Evolutionary conservation across 2,888 invertebrate species (phyloP).

Genomic region (Mantis religiosa): DNA sequence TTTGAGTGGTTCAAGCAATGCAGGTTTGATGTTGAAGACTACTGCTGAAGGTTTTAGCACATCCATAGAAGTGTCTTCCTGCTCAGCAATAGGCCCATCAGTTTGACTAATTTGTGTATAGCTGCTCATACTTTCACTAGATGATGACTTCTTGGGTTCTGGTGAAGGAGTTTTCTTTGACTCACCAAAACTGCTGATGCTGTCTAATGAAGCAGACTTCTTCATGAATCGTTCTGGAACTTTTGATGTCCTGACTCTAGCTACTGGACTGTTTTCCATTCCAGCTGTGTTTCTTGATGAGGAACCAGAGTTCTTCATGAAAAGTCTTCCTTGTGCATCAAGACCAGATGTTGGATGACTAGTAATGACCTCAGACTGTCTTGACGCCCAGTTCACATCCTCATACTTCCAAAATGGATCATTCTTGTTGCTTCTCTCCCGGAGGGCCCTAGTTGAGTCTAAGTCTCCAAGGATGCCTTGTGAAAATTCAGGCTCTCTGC

Average conservation of each 20-base stretch:
- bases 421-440: not conserved
- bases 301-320: not conserved
- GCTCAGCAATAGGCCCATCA: not conserved
- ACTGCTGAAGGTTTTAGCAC: not conserved
- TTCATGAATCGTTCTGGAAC: constrained; percentile 43
- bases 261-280: not conserved
- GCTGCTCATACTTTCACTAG: constrained; percentile 47
- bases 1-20: not conserved
- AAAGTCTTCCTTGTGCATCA: not conserved
- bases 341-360: not conserved
- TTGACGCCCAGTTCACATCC: not conserved
- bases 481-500: constrained; percentile 36
- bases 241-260: constrained; percentile 45
- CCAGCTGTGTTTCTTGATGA: not conserved
- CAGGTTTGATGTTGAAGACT: no score
- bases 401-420: not conserved
- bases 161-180: constrained; percentile 37
- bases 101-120: constrained; percentile 6
- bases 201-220: constrained; percentile 52
- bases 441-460: not conserved
- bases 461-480: not conserved
- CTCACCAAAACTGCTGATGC: constrained; percentile 55
- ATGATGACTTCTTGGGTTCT: constrained; percentile 43
- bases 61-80: not conserved
- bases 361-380: no score